Base-by-base conservation (phyloP, 2,888 invertebrate genomes). In the Tetropium fuscum region DNA sequence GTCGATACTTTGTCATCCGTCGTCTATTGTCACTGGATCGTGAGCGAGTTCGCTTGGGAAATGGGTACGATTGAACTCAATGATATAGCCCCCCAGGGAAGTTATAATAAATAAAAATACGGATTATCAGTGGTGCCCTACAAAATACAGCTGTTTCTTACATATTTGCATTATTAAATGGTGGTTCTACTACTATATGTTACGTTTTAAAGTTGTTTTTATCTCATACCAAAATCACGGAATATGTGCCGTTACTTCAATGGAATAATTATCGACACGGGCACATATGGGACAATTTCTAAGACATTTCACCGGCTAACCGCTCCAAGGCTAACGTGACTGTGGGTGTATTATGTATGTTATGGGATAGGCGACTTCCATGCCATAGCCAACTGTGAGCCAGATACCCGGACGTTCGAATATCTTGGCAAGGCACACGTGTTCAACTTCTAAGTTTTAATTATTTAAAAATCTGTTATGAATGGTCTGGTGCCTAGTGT, bases 281-380 rank as follows among this genome's bases (percentile, higher is more conserved):
- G 48, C 48, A 47, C 47, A 58, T 58, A 58, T 53, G 53, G 58
- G 53, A 53, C 58, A 48, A 58, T 58, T 58, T 53, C 58, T 43
- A 48, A 53, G 53, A 41, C 58, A 58, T 44, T 58, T 58, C 47
- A 53, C 53, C 53, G 45, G 15, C 41, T n/a, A n/a, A n/a, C n/a
- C 34, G 22, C 25, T 54, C 51, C 59, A 63, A 63, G 63, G 63
- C 27, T 53, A 34, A 15, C 49, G 30, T 8, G 34, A 43, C 53
- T 54, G 63, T 63, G 63, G 59, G 63, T 60, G 63, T 63, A 59
- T 63, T 58, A 57, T 57, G 61, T 58, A 63, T 54, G 56, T 56
- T 58, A 56, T 56, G 53, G 62, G 58, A n/a, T n/a, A n/a, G n/a
- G n/a, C n/a, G 55, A 40, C 41, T 18, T 25, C 38, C 43, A 34